These are phyloP conservation scores for Tragelaphus buxtoni DNA, from an alignment of 2,113 vertebrate genomes.

Conservation along the genomic window DNA sequence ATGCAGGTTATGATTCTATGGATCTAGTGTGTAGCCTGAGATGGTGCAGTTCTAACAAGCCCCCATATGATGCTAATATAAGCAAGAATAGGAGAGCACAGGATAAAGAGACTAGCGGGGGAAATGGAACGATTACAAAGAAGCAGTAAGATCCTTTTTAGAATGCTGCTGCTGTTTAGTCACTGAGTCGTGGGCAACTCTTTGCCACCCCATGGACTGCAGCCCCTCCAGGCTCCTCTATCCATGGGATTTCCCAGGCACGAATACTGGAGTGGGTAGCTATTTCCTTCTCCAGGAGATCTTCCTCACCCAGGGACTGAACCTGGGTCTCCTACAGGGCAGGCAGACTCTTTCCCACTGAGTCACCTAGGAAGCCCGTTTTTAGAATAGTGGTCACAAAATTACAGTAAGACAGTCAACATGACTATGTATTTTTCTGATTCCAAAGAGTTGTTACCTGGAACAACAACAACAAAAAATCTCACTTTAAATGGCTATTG, in stretches of 20 bases:
- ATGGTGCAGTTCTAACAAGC: not conserved
- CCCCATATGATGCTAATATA: not conserved
- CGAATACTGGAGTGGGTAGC: not conserved
- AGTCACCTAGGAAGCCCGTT: not conserved
- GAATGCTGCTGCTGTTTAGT: not conserved
- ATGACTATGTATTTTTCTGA: not conserved
- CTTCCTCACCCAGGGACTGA: not conserved
- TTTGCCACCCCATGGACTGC: not conserved
- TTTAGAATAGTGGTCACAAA: not conserved
- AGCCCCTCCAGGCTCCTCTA: not conserved
- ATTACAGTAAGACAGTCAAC: not conserved
- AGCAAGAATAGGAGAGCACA: not conserved
- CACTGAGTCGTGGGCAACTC: not conserved
- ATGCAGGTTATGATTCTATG: too few relatives aligned
- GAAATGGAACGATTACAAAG: not conserved
- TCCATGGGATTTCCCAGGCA: not conserved
- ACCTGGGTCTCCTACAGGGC: not conserved
- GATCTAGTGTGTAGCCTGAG: not conserved
- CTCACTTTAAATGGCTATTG: not conserved
- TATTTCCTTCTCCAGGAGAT: not conserved
- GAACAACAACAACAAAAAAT: not conserved
- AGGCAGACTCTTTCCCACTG: not conserved
- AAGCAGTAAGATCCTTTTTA: not conserved
- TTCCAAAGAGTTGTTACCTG: not conserved
- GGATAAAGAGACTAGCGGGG: not conserved